A percentile compares a stretch with the other conserved stretches of the same genome.
Conservation (phyloP, 1,140 invertebrate species). For the Cherax destructor region DNA sequence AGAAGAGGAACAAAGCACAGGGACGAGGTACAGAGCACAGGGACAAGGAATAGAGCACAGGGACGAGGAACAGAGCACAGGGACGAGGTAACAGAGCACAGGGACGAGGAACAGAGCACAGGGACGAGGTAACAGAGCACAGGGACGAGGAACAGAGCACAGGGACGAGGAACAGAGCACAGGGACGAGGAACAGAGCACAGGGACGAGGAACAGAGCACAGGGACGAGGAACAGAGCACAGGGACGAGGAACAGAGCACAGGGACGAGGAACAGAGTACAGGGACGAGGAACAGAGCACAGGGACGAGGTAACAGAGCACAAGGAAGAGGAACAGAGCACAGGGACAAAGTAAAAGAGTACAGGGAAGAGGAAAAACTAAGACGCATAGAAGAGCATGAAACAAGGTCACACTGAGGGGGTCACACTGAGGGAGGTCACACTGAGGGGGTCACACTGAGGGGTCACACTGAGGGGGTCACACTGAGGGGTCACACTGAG, state of each 20-base stretch:
- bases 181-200: background rate
- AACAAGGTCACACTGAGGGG: too few relatives aligned
- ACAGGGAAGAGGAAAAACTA: too few relatives aligned
- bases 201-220: background rate
- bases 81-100: background rate
- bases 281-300: background rate
- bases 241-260: background rate
- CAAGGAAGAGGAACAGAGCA: too few relatives aligned
- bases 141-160: background rate
- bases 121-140: background rate
- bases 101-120: background rate
- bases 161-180: background rate
- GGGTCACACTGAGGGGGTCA: too few relatives aligned
- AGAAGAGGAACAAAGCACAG: background rate
- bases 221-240: too few relatives aligned
- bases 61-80: background rate
- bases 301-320: background rate
- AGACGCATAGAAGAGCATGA: too few relatives aligned
- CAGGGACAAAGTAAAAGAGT: background rate
- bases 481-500: too few relatives aligned
- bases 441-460: too few relatives aligned
- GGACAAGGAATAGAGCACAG: background rate
- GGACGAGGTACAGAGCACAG: background rate
- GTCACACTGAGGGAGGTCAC: too few relatives aligned
- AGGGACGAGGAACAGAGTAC: background rate